Evolutionary conservation across 2,797 vertebrate genomes (phyloP), one percentile per base, ranked within the genome.

Genomic region (Etheostoma perlongum): DNA sequence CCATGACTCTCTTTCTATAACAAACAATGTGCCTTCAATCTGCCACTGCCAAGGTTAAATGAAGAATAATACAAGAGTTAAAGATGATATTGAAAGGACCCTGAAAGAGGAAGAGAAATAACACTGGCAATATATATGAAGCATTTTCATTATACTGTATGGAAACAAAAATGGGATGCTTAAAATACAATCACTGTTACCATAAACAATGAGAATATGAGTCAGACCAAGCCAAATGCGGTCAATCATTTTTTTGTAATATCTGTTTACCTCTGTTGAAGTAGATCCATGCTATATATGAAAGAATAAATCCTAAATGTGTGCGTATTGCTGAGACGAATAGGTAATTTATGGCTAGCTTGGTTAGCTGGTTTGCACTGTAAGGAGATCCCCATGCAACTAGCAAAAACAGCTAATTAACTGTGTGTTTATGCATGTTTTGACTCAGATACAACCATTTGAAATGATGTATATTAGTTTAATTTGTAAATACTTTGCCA

Each of bases 181-280:
- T 2, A 57, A 69, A 33, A 67, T 54, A 47, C 33, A 70, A 47
- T 65, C 40, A 40, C 7, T 66, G 23, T 36, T 46, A 25, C 33
- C 33, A 44, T 33, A 58, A 60, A 68, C 2, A 80, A 66, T 68
- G 67, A 46, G 4, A 27, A 60, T 65, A 74, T 68, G 21, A 78
- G 60, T 81, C 64, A 83, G 47, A 51, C 6, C 27, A 58, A 60
- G 21, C 30, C 42, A 78, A 77, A 61, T 25, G 21, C 63, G 19
- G 64, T 55, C 33, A 60, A 46, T 10, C 4, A 5, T 69, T 11
- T 10, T n/a, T n/a, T 78, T 27, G 18, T 18, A 2, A 16, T 14
- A 52, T 33, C 2, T 16, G 11, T 64, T 55, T 48, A 13, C 18
- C 5, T 12, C 36, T 52, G 3, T 42, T 44, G 12, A 40, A 42